These are phyloP conservation scores for Pherbina coryleti DNA, from an alignment of 2,888 invertebrate genomes.

Conservation along the genomic window DNA sequence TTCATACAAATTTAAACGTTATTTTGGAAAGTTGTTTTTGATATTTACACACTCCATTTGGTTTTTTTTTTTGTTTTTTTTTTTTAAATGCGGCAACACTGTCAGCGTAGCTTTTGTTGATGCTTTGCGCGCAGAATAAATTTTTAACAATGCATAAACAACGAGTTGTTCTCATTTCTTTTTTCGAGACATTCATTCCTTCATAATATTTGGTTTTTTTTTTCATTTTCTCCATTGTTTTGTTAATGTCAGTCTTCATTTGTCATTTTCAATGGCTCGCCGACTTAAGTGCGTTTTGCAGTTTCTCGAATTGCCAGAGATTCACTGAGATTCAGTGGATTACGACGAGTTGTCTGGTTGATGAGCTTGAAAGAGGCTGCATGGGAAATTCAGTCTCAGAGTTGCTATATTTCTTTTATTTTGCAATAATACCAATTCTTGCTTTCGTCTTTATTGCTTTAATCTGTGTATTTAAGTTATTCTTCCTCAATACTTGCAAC, in stretches of 20 bases:
- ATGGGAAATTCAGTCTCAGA: not conserved
- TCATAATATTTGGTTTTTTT: not conserved
- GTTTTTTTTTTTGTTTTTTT: not conserved
- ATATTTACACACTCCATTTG: not conserved
- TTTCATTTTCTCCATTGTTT: slow-evolving; percentile 55
- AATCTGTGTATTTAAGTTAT: slow-evolving; percentile 16
- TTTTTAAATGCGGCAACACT: not conserved
- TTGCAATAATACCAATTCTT: slow-evolving; percentile 5
- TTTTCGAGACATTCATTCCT: not conserved
- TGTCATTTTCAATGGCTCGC: slow-evolving; percentile 54
- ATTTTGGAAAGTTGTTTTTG: not conserved
- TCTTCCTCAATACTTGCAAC: not conserved
- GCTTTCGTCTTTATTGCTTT: slow-evolving; percentile 19
- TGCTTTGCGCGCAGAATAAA: slow-evolving; percentile 15
- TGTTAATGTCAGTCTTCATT: slow-evolving; percentile 68
- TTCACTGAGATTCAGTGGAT: not conserved
- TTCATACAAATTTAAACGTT: slow-evolving; percentile 5
- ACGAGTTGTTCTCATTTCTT: not conserved
- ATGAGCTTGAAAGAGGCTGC: not conserved
- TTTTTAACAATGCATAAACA: slow-evolving; percentile 38
- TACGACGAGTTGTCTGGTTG: not conserved
- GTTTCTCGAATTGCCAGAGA: not conserved
- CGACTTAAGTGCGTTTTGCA: slow-evolving; percentile 34
- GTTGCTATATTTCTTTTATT: not conserved
- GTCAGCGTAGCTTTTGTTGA: not conserved